Base-by-base conservation (phyloP, 2,888 invertebrate species). In the Xanthia togata region DNA sequence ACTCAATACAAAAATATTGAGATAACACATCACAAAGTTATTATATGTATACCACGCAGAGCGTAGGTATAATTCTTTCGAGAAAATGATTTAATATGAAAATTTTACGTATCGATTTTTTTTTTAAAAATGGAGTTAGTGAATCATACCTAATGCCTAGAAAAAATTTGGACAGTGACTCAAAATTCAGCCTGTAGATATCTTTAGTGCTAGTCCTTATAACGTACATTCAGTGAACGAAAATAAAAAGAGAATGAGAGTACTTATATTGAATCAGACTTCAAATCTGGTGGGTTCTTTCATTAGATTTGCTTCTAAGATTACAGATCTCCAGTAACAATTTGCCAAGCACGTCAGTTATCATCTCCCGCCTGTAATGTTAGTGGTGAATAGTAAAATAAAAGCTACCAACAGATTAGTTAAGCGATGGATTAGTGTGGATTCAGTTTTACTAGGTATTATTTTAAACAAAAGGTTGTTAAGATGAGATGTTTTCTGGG, bases 291-390 rank as follows among this genome's bases (percentile, higher is more conserved):
- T 53, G n/a, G 26, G 65, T 67, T 70, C 41, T 82, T 77, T 82
- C 77, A 82, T 80, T 76, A 82, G 65, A 65, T 35, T 35, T 76
- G 65, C 78, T 70, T 17, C 41, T 55, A 62, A 77, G 78, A 80
- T 82, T 80, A 83, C 74, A 73, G 71, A 75, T 62, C 71, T 70
- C 71, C 59, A 53, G 70, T 77, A 77, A 75, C 79, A 79, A 84
- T 84, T 78, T 85, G 78, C 78, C 75, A 82, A 73, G 78, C 85
- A 75, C 78, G 70, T 76, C 82, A 85, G 78, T 84, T 81, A 84
- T 82, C 85, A 79, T 84, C 85, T 73, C 73, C 44, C 59, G 35
- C 74, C 60, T 64, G 82, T 84, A 82, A 82, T 87, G 78, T 75
- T 70, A 60, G 72, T 81, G 83, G 76, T 82, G 79, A 84, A 78